Evolutionary conservation across 1,140 invertebrate species (phyloP), one percentile per base, ranked within the genome.

Genomic region (Oedothorax gibbosus): DNA sequence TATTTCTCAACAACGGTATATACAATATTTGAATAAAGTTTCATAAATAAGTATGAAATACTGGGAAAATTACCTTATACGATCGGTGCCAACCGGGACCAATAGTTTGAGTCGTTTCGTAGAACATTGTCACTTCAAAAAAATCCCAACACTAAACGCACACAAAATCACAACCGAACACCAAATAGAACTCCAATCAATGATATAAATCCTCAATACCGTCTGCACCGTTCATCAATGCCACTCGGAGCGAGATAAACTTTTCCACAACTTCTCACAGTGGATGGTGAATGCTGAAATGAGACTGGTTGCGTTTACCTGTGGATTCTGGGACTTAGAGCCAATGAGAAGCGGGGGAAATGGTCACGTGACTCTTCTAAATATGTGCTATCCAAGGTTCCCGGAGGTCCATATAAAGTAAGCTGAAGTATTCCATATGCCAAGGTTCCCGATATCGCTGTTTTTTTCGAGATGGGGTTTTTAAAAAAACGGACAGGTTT

Each of bases 311-410:
- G 21, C 21, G 21, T 35, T 35, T 20, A 65, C 57, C 75, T 10
- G 50, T 49, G n/a, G 49, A 62, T 56, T 54, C 21, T 76, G 56
- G 20, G 64, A 60, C 20, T n/a, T 18, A 12, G 14, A n/a, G 8
- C 79, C 68, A 82, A 82, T 82, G 56, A 20, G 57, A 62, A 53
- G 21, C 18, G 5, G 12, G 10, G n/a, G 35, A 20, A 18, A 96
- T 97, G 56, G 97, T 95, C 86, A 97, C 90, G 90, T 99, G 97
- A 54, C 97, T 97, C 90, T 98, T 99, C 97, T 96, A 97, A 85
- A 99, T 92, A 8, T 96, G 94, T 54, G 88, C 86, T 51, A 95
- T 12, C 2, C 87, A 66, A 75, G 71, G 60, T 75, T 69, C 68
- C 69, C 79, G 69, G 50, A 50, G 35, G 35, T 35, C 81, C 81